Base-by-base conservation (phyloP, 2,113 vertebrate species). In the Puffinus mauretanicus region DNA sequence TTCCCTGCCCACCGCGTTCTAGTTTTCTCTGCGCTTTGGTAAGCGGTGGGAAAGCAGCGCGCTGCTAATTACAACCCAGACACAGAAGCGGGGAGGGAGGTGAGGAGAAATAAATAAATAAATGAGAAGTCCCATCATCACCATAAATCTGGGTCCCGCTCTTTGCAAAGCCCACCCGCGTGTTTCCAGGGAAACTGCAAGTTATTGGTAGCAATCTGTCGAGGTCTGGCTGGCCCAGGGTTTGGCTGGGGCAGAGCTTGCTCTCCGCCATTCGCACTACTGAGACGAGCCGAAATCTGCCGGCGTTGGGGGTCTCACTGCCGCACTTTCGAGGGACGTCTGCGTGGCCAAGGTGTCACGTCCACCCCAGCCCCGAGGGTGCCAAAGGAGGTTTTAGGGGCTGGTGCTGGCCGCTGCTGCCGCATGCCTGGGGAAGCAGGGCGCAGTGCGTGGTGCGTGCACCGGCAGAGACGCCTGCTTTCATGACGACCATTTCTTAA, bases 361-460 rank as follows among this genome's bases (percentile, higher is more conserved):
- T 75, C 44, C 1, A 0, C 24, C 20, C 24, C 30, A 47, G 44
- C 18, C 12, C 51, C 7, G 2, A 14, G 47, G 30, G 22, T 5
- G 12, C 57, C 67, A 52, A 54, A 57, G 27, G 22, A 52, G 32
- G 2, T 11, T 82, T 82, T 72, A 0, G 11, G 47, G 42, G 27
- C 40, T 32, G 47, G 51, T 2, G 1, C 51, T 66, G 29, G 34
- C 46, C 46, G 21, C 36, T 71, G 69, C 82, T 64, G 54, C 71
- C 3, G 1, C 10, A 5, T 34, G 20, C 30, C 34, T 14, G 21
- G 66, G 72, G 29, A 67, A 61, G 58, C 9, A 1, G 3, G 1
- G 0, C n/a, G 58, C 3, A 1, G 22, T 55, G 54, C 7, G 1
- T 3, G 0, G 24, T 32, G 66, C 0, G 0, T 17, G 55, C n/a